These are phyloP conservation scores for Trichoplusia ni DNA, from an alignment of 1,140 invertebrate species.

Conservation along the genomic window DNA sequence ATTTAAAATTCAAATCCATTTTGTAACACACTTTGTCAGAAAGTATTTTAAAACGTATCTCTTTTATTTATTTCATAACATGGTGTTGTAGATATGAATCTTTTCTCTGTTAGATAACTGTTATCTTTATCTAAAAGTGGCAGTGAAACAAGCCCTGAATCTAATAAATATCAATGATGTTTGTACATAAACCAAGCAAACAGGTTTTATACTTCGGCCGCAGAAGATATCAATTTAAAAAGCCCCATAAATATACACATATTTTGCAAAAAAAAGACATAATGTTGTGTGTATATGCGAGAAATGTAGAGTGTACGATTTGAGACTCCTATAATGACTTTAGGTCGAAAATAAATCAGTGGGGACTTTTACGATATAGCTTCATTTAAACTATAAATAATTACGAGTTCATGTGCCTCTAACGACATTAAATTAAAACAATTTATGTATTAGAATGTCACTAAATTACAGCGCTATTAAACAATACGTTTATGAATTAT, in stretches of 20 bases:
- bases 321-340: constrained; percentile 36
- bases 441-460: constrained; percentile 56
- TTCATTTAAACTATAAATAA: constrained; percentile 67
- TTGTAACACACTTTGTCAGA: neutral
- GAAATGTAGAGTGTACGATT: constrained; percentile 23
- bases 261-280: constrained; percentile 18
- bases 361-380: constrained; percentile 55
- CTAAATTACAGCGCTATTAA: constrained; percentile 49
- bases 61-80: constrained; percentile 1
- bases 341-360: constrained; percentile 54
- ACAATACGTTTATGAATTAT: constrained; percentile 43
- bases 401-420: constrained; percentile 46
- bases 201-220: constrained; percentile 12
- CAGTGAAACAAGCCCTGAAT: constrained; percentile 15
- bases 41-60: neutral
- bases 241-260: constrained; percentile 23
- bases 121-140: constrained; percentile 17
- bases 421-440: constrained; percentile 55
- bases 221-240: constrained; percentile 28
- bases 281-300: constrained; percentile 1
- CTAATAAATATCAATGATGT: constrained; percentile 22
- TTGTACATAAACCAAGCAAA: constrained; percentile 19
- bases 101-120: constrained; percentile 8
- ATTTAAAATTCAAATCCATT: neutral
- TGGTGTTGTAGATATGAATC: neutral